Base-by-base conservation (phyloP, 2,797 vertebrate species). In the Avahi laniger region DNA sequence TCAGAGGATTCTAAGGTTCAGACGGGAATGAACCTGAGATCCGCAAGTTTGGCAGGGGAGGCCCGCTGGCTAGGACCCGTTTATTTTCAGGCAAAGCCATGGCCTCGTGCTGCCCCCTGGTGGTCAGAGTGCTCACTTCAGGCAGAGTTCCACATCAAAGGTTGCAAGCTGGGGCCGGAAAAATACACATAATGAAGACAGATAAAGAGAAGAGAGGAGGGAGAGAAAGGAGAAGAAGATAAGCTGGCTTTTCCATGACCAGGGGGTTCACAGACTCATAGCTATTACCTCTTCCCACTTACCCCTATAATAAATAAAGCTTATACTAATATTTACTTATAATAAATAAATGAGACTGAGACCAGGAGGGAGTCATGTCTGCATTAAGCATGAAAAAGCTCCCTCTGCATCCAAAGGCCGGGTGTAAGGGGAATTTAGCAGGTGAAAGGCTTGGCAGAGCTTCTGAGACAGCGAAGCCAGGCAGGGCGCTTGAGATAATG, bases 61-160 rank as follows among this genome's bases (percentile, higher is more conserved):
- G 43, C 15, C 35, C 3, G 4, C 22, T 22, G 33, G 76, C 43
- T 41, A 50, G 35, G 5, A 79, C 35, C 33, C 10, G 28, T 20
- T n/a, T n/a, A 24, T 33, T 76, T 50, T 67, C 81, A 41, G 83
- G 35, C 13, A 88, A 69, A 89, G 24, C 7, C 33, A 4, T 75
- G 78, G 59, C 14, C 46, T 84, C 4, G 0, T 91, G 92, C 92
- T 95, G 26, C 72, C 85, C 3, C 24, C 85, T 91, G 38, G 57
- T 95, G 96, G 81, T 88, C 30, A 59, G 0, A 9, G 75, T 5
- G 54, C 35, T 54, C 75, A 72, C 20, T 89, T 52, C 81, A 35
- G 52, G 46, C 52, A 46, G 59, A 14, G 63, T 89, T 92, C 63
- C 2, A 0, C 24, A 12, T 73, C 33, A 70, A 35, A 48, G 12